Conservation (phyloP, 1,140 invertebrate species). For the Sitophilus oryzae region DNA sequence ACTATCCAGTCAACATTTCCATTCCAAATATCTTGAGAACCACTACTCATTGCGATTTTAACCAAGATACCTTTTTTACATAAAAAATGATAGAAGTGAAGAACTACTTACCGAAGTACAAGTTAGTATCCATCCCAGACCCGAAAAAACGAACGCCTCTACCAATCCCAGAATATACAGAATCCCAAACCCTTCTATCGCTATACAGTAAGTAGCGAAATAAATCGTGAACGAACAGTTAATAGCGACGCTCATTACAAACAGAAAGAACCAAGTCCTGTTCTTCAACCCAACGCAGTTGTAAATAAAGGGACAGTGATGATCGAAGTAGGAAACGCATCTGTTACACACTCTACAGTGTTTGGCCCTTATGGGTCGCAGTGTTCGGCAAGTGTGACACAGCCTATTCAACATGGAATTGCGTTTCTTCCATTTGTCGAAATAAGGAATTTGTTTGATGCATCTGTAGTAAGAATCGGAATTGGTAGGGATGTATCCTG, state of each 20-base stretch:
- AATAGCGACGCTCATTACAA: conserved; percentile 77
- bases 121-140: conserved; percentile 78
- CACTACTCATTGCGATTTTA: too few relatives aligned
- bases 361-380: conserved; percentile 80
- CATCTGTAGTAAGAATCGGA: conserved; percentile 83
- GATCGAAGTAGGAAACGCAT: conserved; percentile 88
- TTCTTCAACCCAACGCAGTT: conserved; percentile 85
- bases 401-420: conserved; percentile 78
- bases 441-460: conserved; percentile 84
- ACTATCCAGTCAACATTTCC: too few relatives aligned
- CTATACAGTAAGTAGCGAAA: conserved; percentile 81
- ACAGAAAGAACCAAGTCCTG: conserved; percentile 86
- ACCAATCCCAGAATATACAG: conserved; percentile 73
- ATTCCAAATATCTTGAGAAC: too few relatives aligned
- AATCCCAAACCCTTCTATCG: conserved; percentile 77
- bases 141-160: conserved; percentile 77
- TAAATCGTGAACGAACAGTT: conserved; percentile 83
- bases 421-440: conserved; percentile 82
- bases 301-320: conserved; percentile 93
- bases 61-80: too few relatives aligned
- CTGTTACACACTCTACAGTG: conserved; percentile 85
- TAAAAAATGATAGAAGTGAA: too few relatives aligned
- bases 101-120: conserved; percentile 81
- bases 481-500: conserved; percentile 82
- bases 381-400: conserved; percentile 79